These are phyloP conservation scores for Odontamblyopus lacepedii DNA, from an alignment of 2,797 vertebrate species.

Conservation along the genomic window DNA sequence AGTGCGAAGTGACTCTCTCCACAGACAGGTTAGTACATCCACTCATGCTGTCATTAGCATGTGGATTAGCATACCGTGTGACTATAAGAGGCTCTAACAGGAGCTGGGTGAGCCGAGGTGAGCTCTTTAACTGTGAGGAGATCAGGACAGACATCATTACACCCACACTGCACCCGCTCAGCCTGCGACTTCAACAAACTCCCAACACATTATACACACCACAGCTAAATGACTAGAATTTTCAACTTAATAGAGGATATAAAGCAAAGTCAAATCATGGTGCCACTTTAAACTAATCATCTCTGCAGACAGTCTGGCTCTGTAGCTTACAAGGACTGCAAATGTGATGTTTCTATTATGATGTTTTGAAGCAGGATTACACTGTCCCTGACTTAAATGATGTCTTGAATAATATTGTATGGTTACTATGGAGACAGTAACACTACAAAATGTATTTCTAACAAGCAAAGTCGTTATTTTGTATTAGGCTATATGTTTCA, in stretches of 20 bases:
- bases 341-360: background rate
- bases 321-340: background rate
- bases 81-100: background rate
- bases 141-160: background rate
- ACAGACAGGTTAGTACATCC: too few relatives aligned
- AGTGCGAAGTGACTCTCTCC: background rate
- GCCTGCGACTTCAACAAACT: too few relatives aligned
- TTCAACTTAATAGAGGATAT: background rate
- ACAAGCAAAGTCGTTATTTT: too few relatives aligned
- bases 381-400: background rate
- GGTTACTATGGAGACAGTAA: too few relatives aligned
- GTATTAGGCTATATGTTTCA: too few relatives aligned
- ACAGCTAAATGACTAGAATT: background rate
- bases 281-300: background rate
- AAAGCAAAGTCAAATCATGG: background rate
- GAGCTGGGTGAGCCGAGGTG: background rate
- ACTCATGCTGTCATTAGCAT: background rate
- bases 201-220: background rate
- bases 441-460: too few relatives aligned
- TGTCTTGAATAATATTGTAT: background rate
- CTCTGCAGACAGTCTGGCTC: background rate
- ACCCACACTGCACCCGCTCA: too few relatives aligned
- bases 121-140: constrained; percentile 7
- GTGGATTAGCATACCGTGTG: constrained; percentile 1
- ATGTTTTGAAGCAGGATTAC: background rate